These are phyloP conservation scores for Cephus pygmeus DNA, from an alignment of 2,888 invertebrate genomes.

Conservation along the genomic window DNA sequence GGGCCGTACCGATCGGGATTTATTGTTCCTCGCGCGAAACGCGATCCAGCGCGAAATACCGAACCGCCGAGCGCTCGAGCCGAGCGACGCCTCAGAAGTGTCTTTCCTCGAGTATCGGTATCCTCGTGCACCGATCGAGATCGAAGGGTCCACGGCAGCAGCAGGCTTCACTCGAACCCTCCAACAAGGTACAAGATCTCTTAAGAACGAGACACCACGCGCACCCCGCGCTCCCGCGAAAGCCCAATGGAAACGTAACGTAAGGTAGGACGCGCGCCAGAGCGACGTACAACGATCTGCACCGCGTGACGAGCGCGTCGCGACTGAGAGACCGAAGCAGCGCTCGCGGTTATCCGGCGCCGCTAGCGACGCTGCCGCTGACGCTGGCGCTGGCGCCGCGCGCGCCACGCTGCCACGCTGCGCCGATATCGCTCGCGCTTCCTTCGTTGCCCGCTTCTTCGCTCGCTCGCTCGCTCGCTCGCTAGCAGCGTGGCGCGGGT, in stretches of 20 bases:
- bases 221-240: conserved; percentile 1
- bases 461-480: conserved; percentile 53
- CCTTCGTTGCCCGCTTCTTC: conserved; percentile 50
- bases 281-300: conserved; percentile 45
- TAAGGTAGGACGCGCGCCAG: background rate
- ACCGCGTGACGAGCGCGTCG: conserved; percentile 66
- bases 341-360: conserved; percentile 49
- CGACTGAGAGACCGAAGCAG: conserved; percentile 61
- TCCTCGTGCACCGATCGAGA: background rate
- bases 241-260: background rate
- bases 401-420: conserved; percentile 45
- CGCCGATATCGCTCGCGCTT: conserved; percentile 59
- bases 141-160: background rate
- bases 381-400: conserved; percentile 12
- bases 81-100: background rate
- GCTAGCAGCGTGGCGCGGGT: conserved; percentile 62
- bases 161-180: background rate
- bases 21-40: background rate
- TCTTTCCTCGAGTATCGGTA: background rate
- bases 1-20: background rate
- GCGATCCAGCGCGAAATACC: background rate
- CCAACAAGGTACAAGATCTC: background rate
- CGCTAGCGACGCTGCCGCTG: background rate
- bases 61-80: background rate
- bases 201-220: background rate